These are phyloP conservation scores for Spheniscus humboldti DNA, from an alignment of 2,797 vertebrate species.

Conservation along the genomic window DNA sequence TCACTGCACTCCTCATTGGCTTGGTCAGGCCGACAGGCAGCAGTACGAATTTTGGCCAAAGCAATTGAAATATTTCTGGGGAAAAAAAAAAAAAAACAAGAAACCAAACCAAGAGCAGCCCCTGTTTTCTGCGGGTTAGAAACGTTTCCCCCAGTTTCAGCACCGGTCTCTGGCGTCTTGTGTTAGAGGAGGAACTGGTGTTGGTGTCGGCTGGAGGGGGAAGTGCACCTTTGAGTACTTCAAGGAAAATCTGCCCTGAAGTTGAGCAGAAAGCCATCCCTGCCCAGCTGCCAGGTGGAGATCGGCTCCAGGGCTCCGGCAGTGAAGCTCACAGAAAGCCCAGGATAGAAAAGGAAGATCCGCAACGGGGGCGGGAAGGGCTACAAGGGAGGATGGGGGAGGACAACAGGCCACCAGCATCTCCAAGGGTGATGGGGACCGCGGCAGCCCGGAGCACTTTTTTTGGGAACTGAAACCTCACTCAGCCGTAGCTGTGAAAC, in stretches of 20 bases:
- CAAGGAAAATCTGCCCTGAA: neutral
- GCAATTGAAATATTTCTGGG: accelerated
- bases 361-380: accelerated
- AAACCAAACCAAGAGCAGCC: neutral
- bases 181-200: neutral
- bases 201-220: neutral
- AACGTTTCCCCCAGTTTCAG: neutral
- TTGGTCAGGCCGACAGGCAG: no score
- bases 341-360: neutral
- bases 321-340: accelerated
- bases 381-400: neutral
- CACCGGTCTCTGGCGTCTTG: neutral
- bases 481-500: neutral
- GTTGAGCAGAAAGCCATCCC: neutral
- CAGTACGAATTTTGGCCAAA: neutral
- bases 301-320: neutral
- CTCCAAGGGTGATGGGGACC: neutral
- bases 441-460: accelerated
- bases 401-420: neutral
- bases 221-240: neutral
- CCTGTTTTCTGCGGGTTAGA: neutral
- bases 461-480: neutral
- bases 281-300: neutral
- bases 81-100: accelerated
- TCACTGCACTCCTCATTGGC: neutral